These are phyloP conservation scores for Melinaea menophilus DNA, from an alignment of 2,888 invertebrate genomes.

Conservation along the genomic window DNA sequence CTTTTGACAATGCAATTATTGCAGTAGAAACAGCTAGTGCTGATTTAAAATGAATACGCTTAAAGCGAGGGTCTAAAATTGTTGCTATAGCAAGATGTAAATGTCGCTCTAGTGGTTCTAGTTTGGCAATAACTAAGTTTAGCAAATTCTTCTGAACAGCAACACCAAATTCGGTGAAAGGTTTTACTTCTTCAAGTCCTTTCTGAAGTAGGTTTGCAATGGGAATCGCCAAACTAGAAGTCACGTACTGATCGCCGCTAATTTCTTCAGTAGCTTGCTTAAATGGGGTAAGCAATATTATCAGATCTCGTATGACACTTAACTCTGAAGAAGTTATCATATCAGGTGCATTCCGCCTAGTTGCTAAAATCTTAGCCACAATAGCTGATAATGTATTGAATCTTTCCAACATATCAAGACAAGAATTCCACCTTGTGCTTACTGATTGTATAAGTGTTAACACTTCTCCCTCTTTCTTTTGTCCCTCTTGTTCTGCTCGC, in stretches of 20 bases:
- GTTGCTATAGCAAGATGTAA: conserved; percentile 27
- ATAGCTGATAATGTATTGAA: conserved; percentile 30
- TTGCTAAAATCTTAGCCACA: conserved; percentile 21
- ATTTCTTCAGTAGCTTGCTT: conserved; percentile 37
- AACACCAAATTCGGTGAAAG: conserved; percentile 18
- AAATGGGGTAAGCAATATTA: conserved; percentile 20
- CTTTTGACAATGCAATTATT: conserved; percentile 24
- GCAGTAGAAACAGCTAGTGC: conserved; percentile 23
- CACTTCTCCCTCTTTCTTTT: conserved; percentile 39
- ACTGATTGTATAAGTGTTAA: conserved; percentile 39
- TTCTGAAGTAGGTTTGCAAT: conserved; percentile 22
- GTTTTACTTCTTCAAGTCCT: conserved; percentile 18
- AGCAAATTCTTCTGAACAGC: conserved; percentile 21
- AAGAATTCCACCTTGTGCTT: conserved; percentile 41
- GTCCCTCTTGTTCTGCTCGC: conserved; percentile 33
- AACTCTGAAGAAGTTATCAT: conserved; percentile 22
- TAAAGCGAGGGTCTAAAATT: conserved; percentile 36
- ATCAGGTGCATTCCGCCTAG: conserved; percentile 16
- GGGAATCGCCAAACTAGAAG: conserved; percentile 32
- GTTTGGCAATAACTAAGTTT: conserved; percentile 20
- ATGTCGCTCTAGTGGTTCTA: conserved; percentile 19
- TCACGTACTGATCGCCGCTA: conserved; percentile 36
- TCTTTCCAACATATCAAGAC: conserved; percentile 39
- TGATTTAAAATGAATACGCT: conserved; percentile 31
- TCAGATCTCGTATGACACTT: conserved; percentile 18